Base-by-base conservation (phyloP, 2,113 vertebrate species). In the Kobus ellipsiprymnus region DNA sequence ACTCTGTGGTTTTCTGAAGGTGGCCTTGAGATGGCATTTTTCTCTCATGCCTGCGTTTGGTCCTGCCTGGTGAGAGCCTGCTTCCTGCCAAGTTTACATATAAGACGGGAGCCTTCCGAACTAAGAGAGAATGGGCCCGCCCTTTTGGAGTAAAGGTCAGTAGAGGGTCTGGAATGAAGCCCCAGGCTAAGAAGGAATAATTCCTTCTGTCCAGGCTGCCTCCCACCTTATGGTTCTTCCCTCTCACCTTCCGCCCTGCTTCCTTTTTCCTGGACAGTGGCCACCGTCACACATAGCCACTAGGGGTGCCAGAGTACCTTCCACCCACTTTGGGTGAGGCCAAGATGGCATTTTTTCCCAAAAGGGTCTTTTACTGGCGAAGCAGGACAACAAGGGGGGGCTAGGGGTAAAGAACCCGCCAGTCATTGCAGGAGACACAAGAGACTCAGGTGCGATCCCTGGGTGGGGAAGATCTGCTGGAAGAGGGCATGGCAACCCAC, bases 1-100 rank as follows among this genome's bases (percentile, higher is more conserved):
- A 85, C 80, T 44, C 84, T 62, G 48, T 0, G 77, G 67, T 95
- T 97, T 94, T 95, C 94, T 93, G 62, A 97, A 94, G 85, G 95
- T 87, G 92, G 44, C 57, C 52, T 59, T 40, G 27, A 90, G 78
- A 71, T 89, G 82, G 48, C 74, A 50, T 91, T 95, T 97, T 96
- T 81, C 77, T 81, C 40, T 74, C 25, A 83, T 21, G 90, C 67
- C 50, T 94, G 78, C 93, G 81, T 92, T n/a, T 80, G 46, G 82
- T 55, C n/a, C 67, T 44, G 54, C 85, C 91, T 57, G n/a, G 29
- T 23, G 21, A 83, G 59, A 92, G 55, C 89, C 94, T 93, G 67
- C 36, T 96, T 40, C 54, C 91, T 91, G 54, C 95, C 81, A 57
- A 94, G 55, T 89, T 71, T 81, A 23, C 2, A 7, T 46, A 2